Evolutionary conservation across 30 jellyfish, hydroid and myxozoan genomes (phyloP).

Genomic region (Haliclystus octoradiatus): DNA sequence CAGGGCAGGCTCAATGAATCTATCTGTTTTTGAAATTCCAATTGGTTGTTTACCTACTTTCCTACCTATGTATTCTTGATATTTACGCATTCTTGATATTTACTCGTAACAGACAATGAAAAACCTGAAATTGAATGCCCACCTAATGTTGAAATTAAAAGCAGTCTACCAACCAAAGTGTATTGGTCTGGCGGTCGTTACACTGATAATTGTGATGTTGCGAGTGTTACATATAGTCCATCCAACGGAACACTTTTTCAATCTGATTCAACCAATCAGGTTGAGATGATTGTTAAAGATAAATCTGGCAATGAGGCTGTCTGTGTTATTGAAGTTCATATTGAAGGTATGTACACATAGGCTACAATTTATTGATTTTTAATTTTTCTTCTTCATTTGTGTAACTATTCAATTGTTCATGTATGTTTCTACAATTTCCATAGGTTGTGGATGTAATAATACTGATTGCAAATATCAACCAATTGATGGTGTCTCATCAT

Average conservation of each 20-base stretch:
- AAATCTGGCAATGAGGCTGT: conserved; percentile 52
- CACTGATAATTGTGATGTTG: conserved; percentile 47
- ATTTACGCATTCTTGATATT: no score
- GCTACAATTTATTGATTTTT: neutral
- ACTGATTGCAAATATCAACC: conserved; percentile 56
- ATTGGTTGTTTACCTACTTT: no score
- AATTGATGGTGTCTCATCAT: conserved; percentile 51
- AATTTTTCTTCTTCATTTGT: neutral
- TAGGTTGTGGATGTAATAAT: conserved; percentile 86
- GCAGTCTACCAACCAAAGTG: conserved; percentile 34
- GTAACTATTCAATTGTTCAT: neutral
- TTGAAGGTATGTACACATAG: conserved; percentile 38
- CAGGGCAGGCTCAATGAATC: no score
- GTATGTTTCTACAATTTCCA: neutral
- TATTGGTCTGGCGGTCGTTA: conserved; percentile 41
- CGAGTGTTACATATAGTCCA: conserved; percentile 45
- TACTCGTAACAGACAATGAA: conserved; percentile 81
- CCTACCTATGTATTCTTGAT: no score
- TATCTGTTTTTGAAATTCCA: no score
- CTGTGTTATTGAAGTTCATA: conserved; percentile 68
- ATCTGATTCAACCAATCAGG: conserved; percentile 56
- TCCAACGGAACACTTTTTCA: conserved; percentile 65
- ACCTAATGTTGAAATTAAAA: conserved; percentile 42
- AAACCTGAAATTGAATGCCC: conserved; percentile 74
- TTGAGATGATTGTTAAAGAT: conserved; percentile 54